Evolutionary conservation across 1,140 invertebrate genomes (phyloP).

Genomic region (Lucilia cuprina): DNA sequence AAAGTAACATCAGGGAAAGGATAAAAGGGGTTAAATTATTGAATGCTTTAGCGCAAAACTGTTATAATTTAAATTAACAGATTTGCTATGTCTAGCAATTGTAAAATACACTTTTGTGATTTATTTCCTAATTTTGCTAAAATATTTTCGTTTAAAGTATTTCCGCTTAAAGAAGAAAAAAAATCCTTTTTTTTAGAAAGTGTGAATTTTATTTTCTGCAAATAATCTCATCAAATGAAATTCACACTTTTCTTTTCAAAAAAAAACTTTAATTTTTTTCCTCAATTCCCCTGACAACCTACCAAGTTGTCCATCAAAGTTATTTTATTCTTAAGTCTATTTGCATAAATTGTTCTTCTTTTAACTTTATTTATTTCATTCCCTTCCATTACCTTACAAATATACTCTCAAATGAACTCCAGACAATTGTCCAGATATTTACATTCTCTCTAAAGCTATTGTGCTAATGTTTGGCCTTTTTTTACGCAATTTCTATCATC

Average conservation of each 20-base stretch:
- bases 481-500: neutral
- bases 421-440: slow-evolving; percentile 17
- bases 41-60: neutral
- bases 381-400: neutral
- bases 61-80: slow-evolving; percentile 33
- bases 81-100: slow-evolving; percentile 7
- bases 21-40: neutral
- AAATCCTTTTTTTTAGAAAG: neutral
- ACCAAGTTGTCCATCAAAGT: slow-evolving; percentile 32
- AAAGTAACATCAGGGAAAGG: neutral
- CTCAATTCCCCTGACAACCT: too few relatives aligned
- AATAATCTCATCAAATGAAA: slow-evolving; percentile 1
- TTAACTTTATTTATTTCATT: neutral
- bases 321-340: slow-evolving; percentile 20
- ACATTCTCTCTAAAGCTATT: neutral
- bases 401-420: slow-evolving; percentile 5
- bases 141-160: too few relatives aligned
- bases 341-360: slow-evolving; percentile 15
- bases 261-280: too few relatives aligned
- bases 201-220: neutral
- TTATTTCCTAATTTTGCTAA: neutral
- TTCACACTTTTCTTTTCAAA: slow-evolving; percentile 7
- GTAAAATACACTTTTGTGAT: slow-evolving; percentile 20
- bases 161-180: too few relatives aligned
- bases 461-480: neutral